phyloP scores from a whole-genome alignment of 2,888 invertebrate species.

The Onthophagus sagittarius region DNA sequence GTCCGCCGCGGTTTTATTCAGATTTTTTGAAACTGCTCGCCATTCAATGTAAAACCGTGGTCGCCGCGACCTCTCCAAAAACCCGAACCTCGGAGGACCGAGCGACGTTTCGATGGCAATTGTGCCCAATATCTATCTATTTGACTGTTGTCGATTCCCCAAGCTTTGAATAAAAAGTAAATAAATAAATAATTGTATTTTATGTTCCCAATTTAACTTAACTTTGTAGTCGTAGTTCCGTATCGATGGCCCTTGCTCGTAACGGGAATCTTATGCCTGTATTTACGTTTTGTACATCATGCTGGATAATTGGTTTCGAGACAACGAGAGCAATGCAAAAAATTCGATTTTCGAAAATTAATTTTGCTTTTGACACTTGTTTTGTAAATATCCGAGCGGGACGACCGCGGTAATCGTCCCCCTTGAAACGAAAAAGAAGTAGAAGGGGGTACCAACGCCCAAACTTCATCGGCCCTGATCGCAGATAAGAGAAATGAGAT shows the following conservation, averaged over 20 bases:
- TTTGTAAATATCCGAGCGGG: background rate
- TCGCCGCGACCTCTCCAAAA: background rate
- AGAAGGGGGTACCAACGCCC: background rate
- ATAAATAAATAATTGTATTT: no score
- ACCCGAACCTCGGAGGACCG: background rate
- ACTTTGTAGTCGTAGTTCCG: no score
- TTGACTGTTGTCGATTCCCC: background rate
- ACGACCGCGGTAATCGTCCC: background rate
- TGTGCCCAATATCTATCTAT: background rate
- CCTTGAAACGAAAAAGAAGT: background rate
- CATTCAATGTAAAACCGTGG: slow-evolving; percentile 13
- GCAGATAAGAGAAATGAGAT: slow-evolving; percentile 29
- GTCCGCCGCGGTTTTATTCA: slow-evolving; percentile 8
- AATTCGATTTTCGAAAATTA: slow-evolving; percentile 8
- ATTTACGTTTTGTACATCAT: background rate
- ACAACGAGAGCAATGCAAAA: background rate
- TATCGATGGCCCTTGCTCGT: background rate
- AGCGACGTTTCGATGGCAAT: background rate
- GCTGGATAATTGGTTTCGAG: background rate
- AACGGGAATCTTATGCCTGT: background rate
- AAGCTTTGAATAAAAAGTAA: no score
- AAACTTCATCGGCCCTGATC: slow-evolving; percentile 25
- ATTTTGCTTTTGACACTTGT: slow-evolving; percentile 10
- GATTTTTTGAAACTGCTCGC: background rate
- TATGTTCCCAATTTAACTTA: no score